Evolutionary conservation across 2,888 invertebrate genomes (phyloP).

Genomic region (Eristalis tenax): DNA sequence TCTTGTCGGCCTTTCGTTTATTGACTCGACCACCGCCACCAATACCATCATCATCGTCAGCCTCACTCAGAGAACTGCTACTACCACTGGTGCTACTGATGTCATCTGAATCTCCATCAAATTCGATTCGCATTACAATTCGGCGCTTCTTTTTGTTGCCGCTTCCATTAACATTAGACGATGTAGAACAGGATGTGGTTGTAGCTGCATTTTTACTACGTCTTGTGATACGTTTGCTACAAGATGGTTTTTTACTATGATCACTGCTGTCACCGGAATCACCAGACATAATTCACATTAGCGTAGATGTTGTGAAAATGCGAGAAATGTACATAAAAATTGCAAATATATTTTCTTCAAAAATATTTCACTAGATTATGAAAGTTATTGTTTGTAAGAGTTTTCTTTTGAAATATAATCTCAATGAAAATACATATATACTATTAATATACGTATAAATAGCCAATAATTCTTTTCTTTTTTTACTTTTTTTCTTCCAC

Average conservation of each 20-base stretch:
- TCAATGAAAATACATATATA: conserved; percentile 43
- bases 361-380: conserved; percentile 45
- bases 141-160: conserved; percentile 75
- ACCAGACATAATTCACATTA: conserved; percentile 75
- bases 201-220: conserved; percentile 36
- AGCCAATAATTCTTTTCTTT: conserved; percentile 32
- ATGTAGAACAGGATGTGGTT: conserved; percentile 15
- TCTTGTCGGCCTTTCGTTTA: conserved; percentile 77
- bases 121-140: conserved; percentile 80
- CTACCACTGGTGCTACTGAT: conserved; percentile 66
- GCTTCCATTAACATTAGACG: background rate
- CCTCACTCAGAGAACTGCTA: conserved; percentile 65
- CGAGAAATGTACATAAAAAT: conserved; percentile 71
- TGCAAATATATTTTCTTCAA: conserved; percentile 39
- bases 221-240: conserved; percentile 71
- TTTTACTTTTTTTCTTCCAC: conserved; percentile 60
- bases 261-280: conserved; percentile 76
- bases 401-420: conserved; percentile 47
- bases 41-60: conserved; percentile 67
- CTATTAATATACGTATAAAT: conserved; percentile 31
- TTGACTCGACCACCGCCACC: conserved; percentile 63
- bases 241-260: conserved; percentile 73
- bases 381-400: conserved; percentile 53
- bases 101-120: conserved; percentile 77
- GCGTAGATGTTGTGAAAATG: conserved; percentile 57